Evolutionary conservation across 2,113 vertebrate genomes (phyloP).

Genomic region (Struthio camelus): DNA sequence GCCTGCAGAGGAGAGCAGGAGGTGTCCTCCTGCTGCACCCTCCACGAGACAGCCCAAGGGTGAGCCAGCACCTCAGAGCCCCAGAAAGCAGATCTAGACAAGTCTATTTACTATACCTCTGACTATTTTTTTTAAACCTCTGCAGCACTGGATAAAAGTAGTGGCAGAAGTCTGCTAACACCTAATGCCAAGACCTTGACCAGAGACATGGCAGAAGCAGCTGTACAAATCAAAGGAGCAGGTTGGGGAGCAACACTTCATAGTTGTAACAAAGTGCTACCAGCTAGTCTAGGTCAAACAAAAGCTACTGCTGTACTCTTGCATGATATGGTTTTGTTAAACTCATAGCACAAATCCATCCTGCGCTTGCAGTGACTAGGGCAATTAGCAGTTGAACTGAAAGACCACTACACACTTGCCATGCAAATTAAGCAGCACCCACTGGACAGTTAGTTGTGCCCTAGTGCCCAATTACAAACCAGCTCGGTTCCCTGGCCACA

Average conservation of each 20-base stretch:
- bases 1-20: no score
- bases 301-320: fast-evolving
- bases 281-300: not conserved
- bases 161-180: not conserved
- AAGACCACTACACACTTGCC: not conserved
- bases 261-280: not conserved
- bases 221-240: fast-evolving
- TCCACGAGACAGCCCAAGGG: no score
- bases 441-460: not conserved
- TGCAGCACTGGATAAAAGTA: fast-evolving
- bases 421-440: not conserved
- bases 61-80: not conserved
- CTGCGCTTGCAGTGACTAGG: not conserved
- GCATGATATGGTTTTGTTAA: fast-evolving
- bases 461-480: not conserved
- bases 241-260: fast-evolving
- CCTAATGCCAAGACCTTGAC: fast-evolving
- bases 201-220: fast-evolving
- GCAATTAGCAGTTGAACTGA: not conserved
- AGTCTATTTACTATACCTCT: fast-evolving
- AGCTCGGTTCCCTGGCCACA: not conserved
- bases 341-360: not conserved
- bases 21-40: no score
- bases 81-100: fast-evolving
- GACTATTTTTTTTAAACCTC: not conserved